Base-by-base conservation (phyloP, 2,888 invertebrate genomes). In the Cyaniris semiargus region DNA sequence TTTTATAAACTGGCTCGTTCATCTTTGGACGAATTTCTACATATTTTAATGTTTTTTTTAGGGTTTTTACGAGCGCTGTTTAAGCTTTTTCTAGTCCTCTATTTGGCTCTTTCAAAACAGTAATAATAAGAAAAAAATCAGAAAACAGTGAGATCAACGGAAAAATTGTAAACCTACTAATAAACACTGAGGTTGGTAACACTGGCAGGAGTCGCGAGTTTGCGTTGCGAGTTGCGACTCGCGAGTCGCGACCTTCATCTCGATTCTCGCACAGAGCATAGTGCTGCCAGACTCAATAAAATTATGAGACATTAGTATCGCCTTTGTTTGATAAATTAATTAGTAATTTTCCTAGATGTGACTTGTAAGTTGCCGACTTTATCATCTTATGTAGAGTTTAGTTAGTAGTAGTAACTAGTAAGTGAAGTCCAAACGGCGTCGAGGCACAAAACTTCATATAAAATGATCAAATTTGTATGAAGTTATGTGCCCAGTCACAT, bases 201-300 rank as follows among this genome's bases (percentile, higher is more conserved):
- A 53, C 53, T 53, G 18, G 53, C 53, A 18, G 53, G 53, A 53
- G 18, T 53, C 53, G 53, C 5, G 53, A 53, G 53, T 53, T 53
- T 18, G 53, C 53, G 53, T 3, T 53, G 34, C 1, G 7, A 66
- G 76, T 27, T 2, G 48, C 58, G 66, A 1, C 15, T 13, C 27
- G 27, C 27, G 71, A 71, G 21, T 38, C n/a, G 48, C 74, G 74
- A 74, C 74, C 74, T 74, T 74, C 74, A 74, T 74, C 74, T 74
- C 74, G 74, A 18, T 53, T 53, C 74, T 27, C 27, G 72, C 74
- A 74, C 74, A 74, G 74, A 74, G 13, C n/a, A n/a, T 27, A 74
- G 48, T 48, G 74, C 53, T 74, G 74, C 74, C 53, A 74, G 53
- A 44, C 48, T 72, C 44, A 23, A 74, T 48, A 74, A 53, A 71